Percentiles rank a stretch among this genome's conserved stretches.
Evolutionary conservation across 2,113 vertebrate genomes (phyloP).

Genomic region (Lates calcarifer): DNA sequence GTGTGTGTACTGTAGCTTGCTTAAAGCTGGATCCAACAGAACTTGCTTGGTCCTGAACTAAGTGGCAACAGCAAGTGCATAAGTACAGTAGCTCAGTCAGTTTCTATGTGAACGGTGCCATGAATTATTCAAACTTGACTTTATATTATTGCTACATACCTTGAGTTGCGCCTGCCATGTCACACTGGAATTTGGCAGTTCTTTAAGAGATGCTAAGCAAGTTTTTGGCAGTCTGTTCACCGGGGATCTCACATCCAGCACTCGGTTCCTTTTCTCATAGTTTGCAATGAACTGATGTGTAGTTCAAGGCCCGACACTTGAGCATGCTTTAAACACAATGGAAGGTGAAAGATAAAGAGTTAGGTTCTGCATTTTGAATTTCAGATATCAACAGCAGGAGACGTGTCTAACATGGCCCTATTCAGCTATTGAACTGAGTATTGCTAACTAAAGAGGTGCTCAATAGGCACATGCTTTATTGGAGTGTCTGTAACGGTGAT

Average conservation of each 20-base stretch:
- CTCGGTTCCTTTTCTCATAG: slow-evolving; percentile 19
- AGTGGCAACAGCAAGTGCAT: slow-evolving; percentile 10
- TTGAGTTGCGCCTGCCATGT: slow-evolving; percentile 30
- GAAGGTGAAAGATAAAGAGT: slow-evolving; percentile 56
- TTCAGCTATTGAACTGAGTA: slow-evolving; percentile 38
- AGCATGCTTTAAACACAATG: slow-evolving; percentile 39
- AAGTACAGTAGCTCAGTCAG: slow-evolving; percentile 18
- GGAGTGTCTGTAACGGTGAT: slow-evolving; percentile 29
- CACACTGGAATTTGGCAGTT: slow-evolving; percentile 40
- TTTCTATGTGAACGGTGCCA: slow-evolving; percentile 20
- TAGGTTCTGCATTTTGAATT: slow-evolving; percentile 42
- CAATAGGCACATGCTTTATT: slow-evolving; percentile 29
- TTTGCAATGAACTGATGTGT: slow-evolving; percentile 41
- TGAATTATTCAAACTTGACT: slow-evolving; percentile 56
- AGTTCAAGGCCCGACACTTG: slow-evolving; percentile 54
- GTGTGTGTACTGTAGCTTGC: background rate
- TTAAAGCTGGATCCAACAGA: slow-evolving; percentile 28
- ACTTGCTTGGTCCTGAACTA: slow-evolving; percentile 10
- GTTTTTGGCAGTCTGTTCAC: slow-evolving; percentile 42
- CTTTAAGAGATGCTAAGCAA: slow-evolving; percentile 37
- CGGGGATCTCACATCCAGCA: slow-evolving; percentile 48
- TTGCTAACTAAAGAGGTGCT: slow-evolving; percentile 52
- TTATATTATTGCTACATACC: slow-evolving; percentile 1
- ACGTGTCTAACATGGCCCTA: slow-evolving; percentile 25
- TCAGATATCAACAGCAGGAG: slow-evolving; percentile 44